Conservation (phyloP, 1,140 invertebrate genomes). For the Batillaria attramentaria region DNA sequence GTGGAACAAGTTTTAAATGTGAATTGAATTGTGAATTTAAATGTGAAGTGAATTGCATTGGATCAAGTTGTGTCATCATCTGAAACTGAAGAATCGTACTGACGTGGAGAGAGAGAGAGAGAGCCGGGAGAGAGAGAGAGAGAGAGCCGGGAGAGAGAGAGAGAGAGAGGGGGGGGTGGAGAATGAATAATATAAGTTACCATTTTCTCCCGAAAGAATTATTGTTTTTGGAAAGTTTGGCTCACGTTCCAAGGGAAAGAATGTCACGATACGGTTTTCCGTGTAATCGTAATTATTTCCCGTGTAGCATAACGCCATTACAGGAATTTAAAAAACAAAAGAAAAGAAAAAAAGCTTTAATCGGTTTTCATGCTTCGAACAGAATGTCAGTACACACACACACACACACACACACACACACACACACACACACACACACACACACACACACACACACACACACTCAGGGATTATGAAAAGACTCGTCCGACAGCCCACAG, state of each 20-base stretch:
- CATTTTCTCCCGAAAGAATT: too few relatives aligned
- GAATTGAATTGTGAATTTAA: too few relatives aligned
- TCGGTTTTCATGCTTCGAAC: not conserved
- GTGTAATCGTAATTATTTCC: conserved; percentile 78
- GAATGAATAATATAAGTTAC: too few relatives aligned
- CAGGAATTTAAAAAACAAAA: conserved; percentile 78
- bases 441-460: conserved; percentile 16
- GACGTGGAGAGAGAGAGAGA: too few relatives aligned
- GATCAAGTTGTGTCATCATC: too few relatives aligned
- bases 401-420: not conserved
- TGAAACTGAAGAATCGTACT: too few relatives aligned
- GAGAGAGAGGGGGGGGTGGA: too few relatives aligned
- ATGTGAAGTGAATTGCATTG: too few relatives aligned
- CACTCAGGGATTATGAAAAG: not conserved
- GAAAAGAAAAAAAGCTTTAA: conserved; percentile 76
- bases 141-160: too few relatives aligned
- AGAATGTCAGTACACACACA: not conserved
- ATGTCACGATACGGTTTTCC: conserved; percentile 78
- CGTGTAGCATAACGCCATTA: conserved; percentile 78
- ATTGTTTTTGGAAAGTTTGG: too few relatives aligned
- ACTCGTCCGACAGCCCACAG: not conserved
- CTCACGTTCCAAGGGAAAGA: conserved; percentile 76
- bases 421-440: not conserved
- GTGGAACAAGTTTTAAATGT: too few relatives aligned
- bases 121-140: too few relatives aligned